A percentile compares a stretch with the other conserved stretches of the same genome.
These are phyloP conservation scores for Ephestia elutella DNA, from an alignment of 1,140 invertebrate genomes.

Conservation along the genomic window DNA sequence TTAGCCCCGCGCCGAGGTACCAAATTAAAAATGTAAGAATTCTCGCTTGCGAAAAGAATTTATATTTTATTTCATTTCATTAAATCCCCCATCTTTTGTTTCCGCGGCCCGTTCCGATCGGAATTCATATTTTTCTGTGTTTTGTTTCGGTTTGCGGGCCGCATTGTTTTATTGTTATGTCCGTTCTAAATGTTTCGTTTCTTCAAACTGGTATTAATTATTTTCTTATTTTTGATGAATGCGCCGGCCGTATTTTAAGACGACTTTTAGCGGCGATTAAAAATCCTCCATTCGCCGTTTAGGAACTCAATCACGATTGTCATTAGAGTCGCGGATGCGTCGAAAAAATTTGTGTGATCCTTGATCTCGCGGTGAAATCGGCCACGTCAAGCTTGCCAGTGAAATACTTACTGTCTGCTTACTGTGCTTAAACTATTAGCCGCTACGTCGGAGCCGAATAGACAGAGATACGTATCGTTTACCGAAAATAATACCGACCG, in stretches of 20 bases:
- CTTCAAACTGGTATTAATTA: conserved; percentile 66
- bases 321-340: conserved; percentile 33
- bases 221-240: conserved; percentile 72
- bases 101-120: conserved; percentile 60
- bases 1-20: conserved; percentile 55
- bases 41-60: conserved; percentile 68
- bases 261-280: conserved; percentile 55
- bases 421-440: conserved; percentile 55
- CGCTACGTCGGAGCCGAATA: conserved; percentile 48
- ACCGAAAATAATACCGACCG: conserved; percentile 61
- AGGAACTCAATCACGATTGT: conserved; percentile 46
- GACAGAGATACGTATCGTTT: conserved; percentile 65
- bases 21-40: conserved; percentile 75
- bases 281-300: conserved; percentile 39
- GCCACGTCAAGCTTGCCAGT: conserved; percentile 51
- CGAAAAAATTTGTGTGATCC: conserved; percentile 21
- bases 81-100: conserved; percentile 73
- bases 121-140: conserved; percentile 75
- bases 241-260: conserved; percentile 56
- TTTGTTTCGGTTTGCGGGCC: conserved; percentile 65
- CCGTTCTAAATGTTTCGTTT: conserved; percentile 56
- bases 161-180: conserved; percentile 68
- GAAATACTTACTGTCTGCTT: conserved; percentile 33
- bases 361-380: conserved; percentile 33
- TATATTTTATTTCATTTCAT: conserved; percentile 74